Conservation (phyloP, 2,888 invertebrate species). For the Cephalotes varians region DNA sequence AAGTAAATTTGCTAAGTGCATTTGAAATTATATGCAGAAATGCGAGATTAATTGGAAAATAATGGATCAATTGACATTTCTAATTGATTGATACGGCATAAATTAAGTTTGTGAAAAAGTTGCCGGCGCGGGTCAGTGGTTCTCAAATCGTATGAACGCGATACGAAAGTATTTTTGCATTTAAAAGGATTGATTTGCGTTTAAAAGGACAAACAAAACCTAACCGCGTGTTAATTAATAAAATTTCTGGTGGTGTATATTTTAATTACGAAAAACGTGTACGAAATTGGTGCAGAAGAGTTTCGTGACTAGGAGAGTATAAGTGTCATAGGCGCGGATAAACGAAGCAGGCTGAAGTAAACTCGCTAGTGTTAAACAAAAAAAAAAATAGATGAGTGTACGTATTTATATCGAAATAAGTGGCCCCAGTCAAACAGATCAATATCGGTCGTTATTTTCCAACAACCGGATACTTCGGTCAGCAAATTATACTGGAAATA, state of each 20-base stretch:
- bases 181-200: too few species aligned
- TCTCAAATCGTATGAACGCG: background rate
- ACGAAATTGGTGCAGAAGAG: background rate
- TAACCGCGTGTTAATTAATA: background rate
- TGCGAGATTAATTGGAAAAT: conserved; percentile 6
- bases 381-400: background rate
- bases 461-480: background rate
- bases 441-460: conserved; percentile 32
- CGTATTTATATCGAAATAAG: background rate
- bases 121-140: background rate
- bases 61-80: background rate
- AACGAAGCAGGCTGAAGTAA: background rate
- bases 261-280: background rate
- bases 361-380: background rate
- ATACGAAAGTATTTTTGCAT: too few species aligned
- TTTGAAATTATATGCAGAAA: background rate
- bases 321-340: background rate
- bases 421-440: conserved; percentile 7
- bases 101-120: conserved; percentile 12
- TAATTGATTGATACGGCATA: conserved; percentile 1
- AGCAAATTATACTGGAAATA: conserved; percentile 18
- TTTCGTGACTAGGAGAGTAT: background rate
- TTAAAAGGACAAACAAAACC: background rate
- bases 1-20: background rate
- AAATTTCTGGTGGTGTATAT: background rate